These are phyloP conservation scores for Petroica traversi DNA, from an alignment of 2,113 vertebrate species.

Conservation along the genomic window DNA sequence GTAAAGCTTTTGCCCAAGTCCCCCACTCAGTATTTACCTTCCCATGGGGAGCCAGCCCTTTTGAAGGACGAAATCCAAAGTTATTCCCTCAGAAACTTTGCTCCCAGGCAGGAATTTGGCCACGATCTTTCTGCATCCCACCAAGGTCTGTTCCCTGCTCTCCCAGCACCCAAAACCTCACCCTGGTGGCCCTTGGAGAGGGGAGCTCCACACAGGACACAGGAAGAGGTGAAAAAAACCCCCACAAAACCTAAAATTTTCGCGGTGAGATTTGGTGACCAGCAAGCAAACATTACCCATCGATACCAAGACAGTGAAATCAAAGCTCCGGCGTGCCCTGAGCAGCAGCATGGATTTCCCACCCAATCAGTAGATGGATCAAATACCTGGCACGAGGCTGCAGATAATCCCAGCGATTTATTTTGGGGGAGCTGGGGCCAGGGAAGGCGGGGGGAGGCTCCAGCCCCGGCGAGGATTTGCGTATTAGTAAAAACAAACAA, in stretches of 20 bases:
- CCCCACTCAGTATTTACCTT: not conserved
- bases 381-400: constrained; percentile 25
- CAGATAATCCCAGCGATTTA: constrained; percentile 54
- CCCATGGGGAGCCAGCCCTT: not conserved
- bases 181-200: accelerated
- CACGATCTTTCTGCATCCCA: not conserved
- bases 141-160: not conserved
- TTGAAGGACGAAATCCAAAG: not conserved
- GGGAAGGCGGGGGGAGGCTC: not conserved
- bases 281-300: constrained; percentile 52
- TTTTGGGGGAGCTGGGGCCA: not conserved
- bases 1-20: not conserved
- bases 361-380: constrained; percentile 47
- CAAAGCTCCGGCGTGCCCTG: constrained; percentile 21
- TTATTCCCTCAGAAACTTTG: not conserved
- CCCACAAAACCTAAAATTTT: not conserved
- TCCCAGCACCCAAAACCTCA: not conserved
- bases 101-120: not conserved
- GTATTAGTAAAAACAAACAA: constrained; percentile 88
- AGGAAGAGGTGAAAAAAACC: accelerated
- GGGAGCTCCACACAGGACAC: accelerated
- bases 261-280: not conserved
- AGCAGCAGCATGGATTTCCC: constrained; percentile 69
- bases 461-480: constrained; percentile 68
- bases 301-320: constrained; percentile 54